phyloP scores from a whole-genome alignment of 1,140 invertebrate genomes.

The Diploscapter pachys region DNA sequence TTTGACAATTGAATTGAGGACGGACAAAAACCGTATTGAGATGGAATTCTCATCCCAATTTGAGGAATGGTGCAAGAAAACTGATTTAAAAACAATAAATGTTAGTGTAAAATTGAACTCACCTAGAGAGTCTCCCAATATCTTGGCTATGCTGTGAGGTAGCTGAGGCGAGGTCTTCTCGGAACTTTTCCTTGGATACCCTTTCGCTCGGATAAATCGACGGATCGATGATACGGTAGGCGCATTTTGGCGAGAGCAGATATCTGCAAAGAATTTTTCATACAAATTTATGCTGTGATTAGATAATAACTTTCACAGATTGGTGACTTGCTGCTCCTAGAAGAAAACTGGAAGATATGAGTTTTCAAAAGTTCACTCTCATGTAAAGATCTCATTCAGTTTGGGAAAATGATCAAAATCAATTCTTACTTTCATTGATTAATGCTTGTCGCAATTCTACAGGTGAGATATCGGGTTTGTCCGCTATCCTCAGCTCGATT shows the following conservation, averaged over 20 bases:
- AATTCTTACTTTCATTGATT: conserved; percentile 36
- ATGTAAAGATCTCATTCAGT: conserved; percentile 11
- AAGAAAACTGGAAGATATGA: neutral
- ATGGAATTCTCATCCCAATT: too few relatives aligned
- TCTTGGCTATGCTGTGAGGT: conserved; percentile 36
- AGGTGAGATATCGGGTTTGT: conserved; percentile 36
- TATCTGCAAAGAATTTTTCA: neutral
- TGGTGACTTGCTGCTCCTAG: neutral
- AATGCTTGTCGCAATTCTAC: conserved; percentile 43
- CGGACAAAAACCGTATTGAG: too few relatives aligned
- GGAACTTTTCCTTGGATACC: conserved; percentile 4
- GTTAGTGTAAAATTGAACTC: conserved; percentile 1
- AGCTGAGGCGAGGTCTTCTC: conserved; percentile 15
- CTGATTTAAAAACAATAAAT: too few relatives aligned
- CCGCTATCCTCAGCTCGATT: conserved; percentile 38
- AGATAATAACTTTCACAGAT: neutral
- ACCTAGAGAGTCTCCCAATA: conserved; percentile 38
- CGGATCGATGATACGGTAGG: conserved; percentile 41
- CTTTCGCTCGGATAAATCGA: conserved; percentile 34
- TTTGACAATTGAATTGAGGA: too few relatives aligned
- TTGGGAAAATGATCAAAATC: conserved; percentile 16
- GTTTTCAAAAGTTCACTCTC: neutral
- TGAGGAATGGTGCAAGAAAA: too few relatives aligned
- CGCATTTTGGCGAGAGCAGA: conserved; percentile 31
- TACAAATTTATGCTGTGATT: neutral